phyloP scores from a whole-genome alignment of 2,797 vertebrate genomes.

The Peromyscus aztecus region DNA sequence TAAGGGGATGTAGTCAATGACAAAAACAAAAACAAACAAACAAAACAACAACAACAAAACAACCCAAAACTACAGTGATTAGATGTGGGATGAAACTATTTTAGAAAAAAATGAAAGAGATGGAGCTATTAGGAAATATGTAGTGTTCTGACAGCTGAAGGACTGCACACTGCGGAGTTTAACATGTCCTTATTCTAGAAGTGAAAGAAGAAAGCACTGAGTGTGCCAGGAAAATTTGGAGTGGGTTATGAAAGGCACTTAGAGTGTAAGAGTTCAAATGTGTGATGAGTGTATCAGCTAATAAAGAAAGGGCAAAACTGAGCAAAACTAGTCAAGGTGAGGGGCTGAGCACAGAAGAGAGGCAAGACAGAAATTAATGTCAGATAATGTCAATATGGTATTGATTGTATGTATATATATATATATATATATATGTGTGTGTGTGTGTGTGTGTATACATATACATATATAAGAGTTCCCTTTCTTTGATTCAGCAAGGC shows the following conservation, averaged over 20 bases:
- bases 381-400: not conserved
- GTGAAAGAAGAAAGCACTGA: not conserved
- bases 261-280: not conserved
- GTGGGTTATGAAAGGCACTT: no score
- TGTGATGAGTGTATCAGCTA: not conserved
- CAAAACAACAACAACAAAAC: no score
- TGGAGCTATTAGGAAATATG: not conserved
- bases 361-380: not conserved
- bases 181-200: not conserved
- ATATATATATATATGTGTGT: not conserved
- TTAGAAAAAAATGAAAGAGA: not conserved
- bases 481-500: not conserved
- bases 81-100: not conserved
- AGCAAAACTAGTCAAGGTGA: not conserved
- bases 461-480: not conserved
- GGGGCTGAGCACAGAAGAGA: not conserved
- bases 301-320: not conserved
- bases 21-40: no score
- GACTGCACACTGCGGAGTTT: not conserved
- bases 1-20: not conserved
- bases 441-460: accelerated
- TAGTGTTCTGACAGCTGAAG: not conserved
- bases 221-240: not conserved
- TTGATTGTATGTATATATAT: not conserved
- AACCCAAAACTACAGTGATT: not conserved